Conservation (phyloP, 2,888 invertebrate species). For the Lochmaea crataegi region DNA sequence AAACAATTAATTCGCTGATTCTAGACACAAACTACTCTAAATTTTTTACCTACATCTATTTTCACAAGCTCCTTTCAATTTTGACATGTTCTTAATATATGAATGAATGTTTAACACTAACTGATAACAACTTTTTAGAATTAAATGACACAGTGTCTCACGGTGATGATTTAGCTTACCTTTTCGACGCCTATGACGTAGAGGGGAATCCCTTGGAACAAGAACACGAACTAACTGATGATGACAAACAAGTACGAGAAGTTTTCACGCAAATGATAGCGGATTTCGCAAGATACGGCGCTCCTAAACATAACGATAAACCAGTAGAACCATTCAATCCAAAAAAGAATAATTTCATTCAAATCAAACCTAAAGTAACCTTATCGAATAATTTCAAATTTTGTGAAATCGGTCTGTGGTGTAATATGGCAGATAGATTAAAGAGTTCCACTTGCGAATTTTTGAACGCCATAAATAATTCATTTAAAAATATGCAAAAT, state of each 20-base stretch:
- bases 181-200: constrained; percentile 75
- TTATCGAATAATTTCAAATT: constrained; percentile 68
- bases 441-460: constrained; percentile 68
- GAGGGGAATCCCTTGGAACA: constrained; percentile 69
- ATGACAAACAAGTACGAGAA: constrained; percentile 75
- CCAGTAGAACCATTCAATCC: constrained; percentile 63
- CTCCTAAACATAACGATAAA: constrained; percentile 59
- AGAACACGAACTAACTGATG: constrained; percentile 62
- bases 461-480: constrained; percentile 54
- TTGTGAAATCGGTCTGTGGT: constrained; percentile 79
- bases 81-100: no score
- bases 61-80: no score
- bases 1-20: no score
- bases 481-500: constrained; percentile 46
- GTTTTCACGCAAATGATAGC: constrained; percentile 75
- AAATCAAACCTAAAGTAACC: constrained; percentile 67
- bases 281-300: constrained; percentile 73
- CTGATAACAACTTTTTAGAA: constrained; percentile 30
- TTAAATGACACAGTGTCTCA: constrained; percentile 68
- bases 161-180: constrained; percentile 79
- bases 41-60: no score
- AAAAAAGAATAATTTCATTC: constrained; percentile 68
- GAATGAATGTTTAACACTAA: no score
- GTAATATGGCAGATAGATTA: constrained; percentile 71
- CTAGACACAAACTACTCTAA: no score